phyloP scores from a whole-genome alignment of 2,113 vertebrate species.

The Platysternon megacephalum region DNA sequence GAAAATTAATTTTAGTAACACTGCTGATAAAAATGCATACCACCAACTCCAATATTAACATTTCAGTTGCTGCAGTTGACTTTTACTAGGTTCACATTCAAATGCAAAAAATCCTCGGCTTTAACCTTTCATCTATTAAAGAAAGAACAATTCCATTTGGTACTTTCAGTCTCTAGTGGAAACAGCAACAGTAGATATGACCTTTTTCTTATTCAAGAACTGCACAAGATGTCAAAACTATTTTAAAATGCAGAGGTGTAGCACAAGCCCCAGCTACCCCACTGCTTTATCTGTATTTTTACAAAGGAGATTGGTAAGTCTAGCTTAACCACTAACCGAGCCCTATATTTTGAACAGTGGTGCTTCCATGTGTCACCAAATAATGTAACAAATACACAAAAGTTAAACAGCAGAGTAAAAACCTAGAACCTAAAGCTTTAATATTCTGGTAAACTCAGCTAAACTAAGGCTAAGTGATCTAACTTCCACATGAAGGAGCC shows the following conservation, averaged over 20 bases:
- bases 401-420: slow-evolving; percentile 82
- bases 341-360: slow-evolving; percentile 71
- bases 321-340: slow-evolving; percentile 70
- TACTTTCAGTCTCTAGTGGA: slow-evolving; percentile 76
- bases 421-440: slow-evolving; percentile 73
- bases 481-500: slow-evolving; percentile 75
- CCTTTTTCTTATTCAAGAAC: slow-evolving; percentile 77
- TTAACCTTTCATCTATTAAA: slow-evolving; percentile 81
- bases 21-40: slow-evolving; percentile 17
- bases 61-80: slow-evolving; percentile 76
- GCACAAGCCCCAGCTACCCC: slow-evolving; percentile 65
- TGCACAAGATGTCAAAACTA: slow-evolving; percentile 72
- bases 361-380: slow-evolving; percentile 71
- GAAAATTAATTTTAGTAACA: slow-evolving; percentile 74
- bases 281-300: slow-evolving; percentile 71
- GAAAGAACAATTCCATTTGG: slow-evolving; percentile 78
- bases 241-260: slow-evolving; percentile 74
- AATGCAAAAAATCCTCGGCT: slow-evolving; percentile 79
- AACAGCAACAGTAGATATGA: slow-evolving; percentile 77
- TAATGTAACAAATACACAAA: slow-evolving; percentile 76
- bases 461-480: slow-evolving; percentile 76
- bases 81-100: slow-evolving; percentile 81
- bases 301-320: slow-evolving; percentile 69
- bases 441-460: slow-evolving; percentile 74
- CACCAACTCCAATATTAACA: slow-evolving; percentile 69